These are phyloP conservation scores for Merops nubicus DNA, from an alignment of 2,113 vertebrate species.

Conservation along the genomic window DNA sequence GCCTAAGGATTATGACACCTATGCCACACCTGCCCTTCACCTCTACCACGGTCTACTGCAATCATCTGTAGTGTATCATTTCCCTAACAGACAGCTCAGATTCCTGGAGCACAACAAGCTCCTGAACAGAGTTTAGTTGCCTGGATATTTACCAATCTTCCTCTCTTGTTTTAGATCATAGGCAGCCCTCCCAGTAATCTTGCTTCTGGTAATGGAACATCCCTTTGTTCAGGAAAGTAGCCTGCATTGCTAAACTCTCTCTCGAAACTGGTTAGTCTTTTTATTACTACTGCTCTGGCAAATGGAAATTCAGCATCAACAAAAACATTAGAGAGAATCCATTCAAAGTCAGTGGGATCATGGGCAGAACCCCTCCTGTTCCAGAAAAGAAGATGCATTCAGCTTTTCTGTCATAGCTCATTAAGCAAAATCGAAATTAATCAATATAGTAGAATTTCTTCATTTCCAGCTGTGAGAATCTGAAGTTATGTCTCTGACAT, in stretches of 20 bases:
- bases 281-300: not conserved
- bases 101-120: not conserved
- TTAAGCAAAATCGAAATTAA: conserved; percentile 20
- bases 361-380: not conserved
- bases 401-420: not conserved
- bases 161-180: not conserved
- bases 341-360: not conserved
- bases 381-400: not conserved
- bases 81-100: not conserved
- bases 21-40: not conserved
- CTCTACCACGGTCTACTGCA: not conserved
- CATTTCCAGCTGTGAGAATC: conserved; percentile 9
- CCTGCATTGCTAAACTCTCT: not conserved
- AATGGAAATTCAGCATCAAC: not conserved
- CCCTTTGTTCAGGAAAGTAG: not conserved
- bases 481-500: not conserved
- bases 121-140: not conserved
- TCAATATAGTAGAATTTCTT: not conserved
- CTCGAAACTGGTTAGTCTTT: not conserved
- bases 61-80: not conserved
- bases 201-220: not conserved
- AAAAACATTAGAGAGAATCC: not conserved
- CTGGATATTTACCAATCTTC: not conserved
- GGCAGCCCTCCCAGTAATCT: not conserved
- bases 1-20: not conserved